phyloP scores from a whole-genome alignment of 2,888 invertebrate genomes.

The Diplolepis rosae region DNA sequence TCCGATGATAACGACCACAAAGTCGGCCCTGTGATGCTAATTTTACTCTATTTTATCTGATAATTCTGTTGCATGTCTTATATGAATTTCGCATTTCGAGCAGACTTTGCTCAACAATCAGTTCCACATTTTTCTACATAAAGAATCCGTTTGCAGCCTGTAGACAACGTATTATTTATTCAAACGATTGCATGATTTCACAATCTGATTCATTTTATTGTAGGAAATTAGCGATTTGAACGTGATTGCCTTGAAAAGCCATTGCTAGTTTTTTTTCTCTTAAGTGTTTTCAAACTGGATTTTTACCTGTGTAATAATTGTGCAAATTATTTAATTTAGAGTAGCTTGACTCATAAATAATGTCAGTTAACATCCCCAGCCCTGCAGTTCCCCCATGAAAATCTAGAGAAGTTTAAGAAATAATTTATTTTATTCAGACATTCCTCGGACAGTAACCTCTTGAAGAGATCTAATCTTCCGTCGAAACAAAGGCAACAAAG shows the following conservation, averaged over 20 bases:
- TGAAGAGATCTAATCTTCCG: not conserved
- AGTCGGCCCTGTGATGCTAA: conserved; percentile 3
- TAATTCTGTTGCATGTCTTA: not conserved
- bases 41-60: not conserved
- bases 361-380: too few species aligned
- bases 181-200: not conserved
- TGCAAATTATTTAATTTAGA: too few species aligned
- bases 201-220: not conserved
- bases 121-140: not conserved
- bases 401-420: not conserved
- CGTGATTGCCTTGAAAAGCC: conserved; percentile 9
- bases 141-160: not conserved
- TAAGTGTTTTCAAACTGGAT: not conserved
- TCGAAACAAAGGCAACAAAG: not conserved
- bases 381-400: not conserved
- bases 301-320: too few species aligned
- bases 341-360: too few species aligned
- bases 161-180: not conserved
- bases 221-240: not conserved
- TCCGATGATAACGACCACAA: conserved; percentile 17
- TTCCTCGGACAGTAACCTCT: not conserved
- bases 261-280: not conserved
- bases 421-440: not conserved
- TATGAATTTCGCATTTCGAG: not conserved
- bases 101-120: not conserved